These are phyloP conservation scores for Ophioninae sp. DNA, from an alignment of 2,888 invertebrate genomes.

Conservation along the genomic window DNA sequence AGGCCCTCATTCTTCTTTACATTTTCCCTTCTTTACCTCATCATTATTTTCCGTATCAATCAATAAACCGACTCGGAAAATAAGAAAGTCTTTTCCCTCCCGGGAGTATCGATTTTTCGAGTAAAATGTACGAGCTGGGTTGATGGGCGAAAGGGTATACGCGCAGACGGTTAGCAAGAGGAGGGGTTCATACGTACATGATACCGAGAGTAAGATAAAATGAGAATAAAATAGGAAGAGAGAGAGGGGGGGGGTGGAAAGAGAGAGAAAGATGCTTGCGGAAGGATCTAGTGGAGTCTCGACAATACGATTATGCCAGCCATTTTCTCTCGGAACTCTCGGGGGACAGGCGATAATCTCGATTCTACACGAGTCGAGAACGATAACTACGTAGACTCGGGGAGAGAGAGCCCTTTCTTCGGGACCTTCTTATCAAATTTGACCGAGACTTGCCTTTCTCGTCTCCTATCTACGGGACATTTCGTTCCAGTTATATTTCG, in stretches of 20 bases:
- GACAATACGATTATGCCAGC: slow-evolving; percentile 61
- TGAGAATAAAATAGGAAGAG: slow-evolving; percentile 28
- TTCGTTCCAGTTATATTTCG: slow-evolving; percentile 4
- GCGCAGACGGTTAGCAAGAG: not conserved
- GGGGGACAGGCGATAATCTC: slow-evolving; percentile 57
- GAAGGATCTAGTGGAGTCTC: slow-evolving; percentile 46
- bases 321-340: slow-evolving; percentile 55
- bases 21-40: not conserved
- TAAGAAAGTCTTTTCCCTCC: slow-evolving; percentile 26
- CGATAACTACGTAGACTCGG: slow-evolving; percentile 52
- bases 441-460: slow-evolving; percentile 28
- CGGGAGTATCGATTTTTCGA: slow-evolving; percentile 48
- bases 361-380: slow-evolving; percentile 51
- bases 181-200: slow-evolving; percentile 17
- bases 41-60: slow-evolving; percentile 22
- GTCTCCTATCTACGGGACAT: slow-evolving; percentile 36
- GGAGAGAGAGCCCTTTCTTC: slow-evolving; percentile 41
- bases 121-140: not conserved
- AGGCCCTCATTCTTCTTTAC: not conserved
- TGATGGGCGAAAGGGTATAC: not conserved
- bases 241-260: slow-evolving; percentile 27
- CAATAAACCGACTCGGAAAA: slow-evolving; percentile 8
- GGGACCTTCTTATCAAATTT: slow-evolving; percentile 57
- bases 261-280: slow-evolving; percentile 38
- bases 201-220: slow-evolving; percentile 23